Evolutionary conservation across 23 tunicate genomes (phyloP).

Genomic region (Ciona savignyi): DNA sequence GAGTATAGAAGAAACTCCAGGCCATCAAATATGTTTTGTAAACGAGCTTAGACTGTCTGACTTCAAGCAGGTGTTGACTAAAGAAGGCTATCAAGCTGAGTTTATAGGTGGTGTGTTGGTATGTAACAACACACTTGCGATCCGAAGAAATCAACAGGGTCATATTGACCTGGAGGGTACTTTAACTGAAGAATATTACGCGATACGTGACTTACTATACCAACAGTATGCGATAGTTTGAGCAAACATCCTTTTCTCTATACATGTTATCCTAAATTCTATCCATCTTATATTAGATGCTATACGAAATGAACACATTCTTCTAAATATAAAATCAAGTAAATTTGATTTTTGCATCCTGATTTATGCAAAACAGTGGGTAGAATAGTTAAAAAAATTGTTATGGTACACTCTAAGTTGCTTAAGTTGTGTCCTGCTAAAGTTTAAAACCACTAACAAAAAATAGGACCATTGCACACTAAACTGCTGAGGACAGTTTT

Average conservation of each 20-base stretch:
- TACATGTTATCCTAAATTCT: too few relatives aligned
- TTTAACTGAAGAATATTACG: slow-evolving; percentile 85
- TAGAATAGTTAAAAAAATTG: too few relatives aligned
- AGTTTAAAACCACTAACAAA: too few relatives aligned
- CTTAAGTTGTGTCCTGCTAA: too few relatives aligned
- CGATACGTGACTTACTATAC: slow-evolving; percentile 62
- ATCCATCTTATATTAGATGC: too few relatives aligned
- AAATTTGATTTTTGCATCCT: too few relatives aligned
- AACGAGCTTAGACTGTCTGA: slow-evolving; percentile 76
- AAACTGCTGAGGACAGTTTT: too few relatives aligned
- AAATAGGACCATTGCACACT: too few relatives aligned
- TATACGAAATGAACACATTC: too few relatives aligned
- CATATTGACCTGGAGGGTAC: slow-evolving; percentile 89
- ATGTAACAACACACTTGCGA: slow-evolving; percentile 81
- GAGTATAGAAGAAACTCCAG: slow-evolving; percentile 45
- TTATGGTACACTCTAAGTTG: too few relatives aligned
- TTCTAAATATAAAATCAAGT: too few relatives aligned
- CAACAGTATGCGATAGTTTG: slow-evolving; percentile 81
- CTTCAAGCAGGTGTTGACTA: slow-evolving; percentile 65
- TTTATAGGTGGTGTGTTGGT: slow-evolving; percentile 91
- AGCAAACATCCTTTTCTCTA: slow-evolving; percentile 6
- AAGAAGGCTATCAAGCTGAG: slow-evolving; percentile 86
- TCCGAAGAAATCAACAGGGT: slow-evolving; percentile 74
- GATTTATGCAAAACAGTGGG: too few relatives aligned
- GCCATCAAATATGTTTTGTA: slow-evolving; percentile 69